Conservation (phyloP, 2,113 vertebrate species). For the Lanius ludovicianus region DNA sequence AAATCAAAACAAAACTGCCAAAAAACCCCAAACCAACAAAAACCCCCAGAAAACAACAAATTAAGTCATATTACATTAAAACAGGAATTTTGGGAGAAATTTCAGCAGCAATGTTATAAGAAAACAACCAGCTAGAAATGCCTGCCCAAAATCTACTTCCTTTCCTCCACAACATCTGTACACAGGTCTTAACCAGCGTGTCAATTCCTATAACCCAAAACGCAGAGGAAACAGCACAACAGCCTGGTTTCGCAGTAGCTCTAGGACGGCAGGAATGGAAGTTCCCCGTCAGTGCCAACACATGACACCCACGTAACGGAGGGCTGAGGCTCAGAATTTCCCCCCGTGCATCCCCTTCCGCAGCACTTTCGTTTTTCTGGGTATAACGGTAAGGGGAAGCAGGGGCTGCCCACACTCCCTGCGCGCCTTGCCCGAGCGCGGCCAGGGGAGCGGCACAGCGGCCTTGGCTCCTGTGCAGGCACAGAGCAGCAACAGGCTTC, state of each 20-base stretch:
- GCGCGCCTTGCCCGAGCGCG: rapidly evolving
- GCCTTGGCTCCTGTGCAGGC: not conserved
- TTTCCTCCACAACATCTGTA: not conserved
- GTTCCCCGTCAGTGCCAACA: not conserved
- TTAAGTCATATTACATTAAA: not conserved
- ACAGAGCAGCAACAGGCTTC: not conserved
- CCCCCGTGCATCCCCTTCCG: not conserved
- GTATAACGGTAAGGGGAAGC: not conserved
- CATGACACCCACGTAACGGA: not conserved
- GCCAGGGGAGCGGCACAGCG: rapidly evolving
- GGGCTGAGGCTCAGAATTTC: conserved; percentile 43
- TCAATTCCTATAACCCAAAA: not conserved
- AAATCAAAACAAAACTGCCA: not conserved
- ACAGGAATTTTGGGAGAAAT: not conserved
- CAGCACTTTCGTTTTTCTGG: not conserved
- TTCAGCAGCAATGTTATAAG: not conserved
- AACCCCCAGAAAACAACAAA: not conserved
- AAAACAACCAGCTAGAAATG: not conserved
- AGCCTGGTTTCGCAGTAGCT: not conserved
- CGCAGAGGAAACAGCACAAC: rapidly evolving
- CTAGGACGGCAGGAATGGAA: not conserved
- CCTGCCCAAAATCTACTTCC: not conserved
- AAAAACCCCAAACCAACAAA: not conserved
- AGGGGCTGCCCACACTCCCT: not conserved
- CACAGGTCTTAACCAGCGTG: rapidly evolving